Base-by-base conservation (phyloP, 2,113 vertebrate genomes). In the Typhlomys cinereus region DNA sequence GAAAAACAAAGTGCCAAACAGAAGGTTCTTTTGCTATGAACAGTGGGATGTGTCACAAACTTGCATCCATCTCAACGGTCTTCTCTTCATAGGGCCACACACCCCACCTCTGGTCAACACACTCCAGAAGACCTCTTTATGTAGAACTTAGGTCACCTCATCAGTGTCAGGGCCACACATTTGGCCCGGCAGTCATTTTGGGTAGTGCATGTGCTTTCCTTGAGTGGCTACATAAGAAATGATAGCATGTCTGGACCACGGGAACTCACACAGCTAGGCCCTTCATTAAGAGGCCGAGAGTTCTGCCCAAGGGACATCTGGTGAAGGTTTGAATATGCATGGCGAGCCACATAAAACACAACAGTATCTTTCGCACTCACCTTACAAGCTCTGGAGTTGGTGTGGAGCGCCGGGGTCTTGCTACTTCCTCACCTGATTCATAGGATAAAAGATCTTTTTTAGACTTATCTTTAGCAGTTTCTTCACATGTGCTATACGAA, bases 381-480 rank as follows among this genome's bases (percentile, higher is more conserved):
- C 98, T 99, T 85, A 97, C 93, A 15, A 98, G 98, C 71, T 98
- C 99, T 0, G 98, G 98, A 1, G 99, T 99, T 17, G 99, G 84
- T 0, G 98, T 98, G 91, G 99, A 99, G 70, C 99, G 99, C 94
- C 99, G 97, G 36, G 99, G 99, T 97, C 99, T 98, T 0, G 98
- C 99, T 3, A 99, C 99, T 96, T 99, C 99, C 97, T 99, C 99
- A 97, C 98, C 99, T 99, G 87, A 17, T 39, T 79, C 67, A 83
- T 25, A 85, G 92, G 69, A 97, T 0, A 95, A 57, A 52, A 87
- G 9, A 80, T 67, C 18, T 44, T 90, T n/a, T 90, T 91, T 84
- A 94, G 92, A 50, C 0, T 0, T 23, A 12, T 48, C 89, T 92
- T 59, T 73, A 78, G 31, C 69, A 71, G 90, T 82, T 7, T 20